A percentile compares a stretch with the other conserved stretches of the same genome.
Evolutionary conservation across 2,797 vertebrate species (phyloP).

Genomic region (Anas acuta): DNA sequence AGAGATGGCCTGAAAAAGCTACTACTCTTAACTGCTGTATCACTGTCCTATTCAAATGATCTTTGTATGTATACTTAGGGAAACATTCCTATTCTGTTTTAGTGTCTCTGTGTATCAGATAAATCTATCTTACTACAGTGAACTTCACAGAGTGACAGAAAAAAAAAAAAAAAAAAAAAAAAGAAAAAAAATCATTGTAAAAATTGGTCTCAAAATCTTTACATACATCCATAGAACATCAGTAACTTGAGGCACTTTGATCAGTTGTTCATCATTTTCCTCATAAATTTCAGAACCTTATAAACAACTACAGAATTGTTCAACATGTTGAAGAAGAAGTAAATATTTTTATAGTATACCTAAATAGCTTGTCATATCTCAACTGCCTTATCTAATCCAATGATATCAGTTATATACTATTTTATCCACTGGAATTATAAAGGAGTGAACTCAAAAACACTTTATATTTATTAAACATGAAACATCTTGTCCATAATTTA

Average conservation of each 20-base stretch:
- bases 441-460: neutral
- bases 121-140: neutral
- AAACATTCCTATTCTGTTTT: neutral
- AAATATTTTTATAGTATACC: neutral
- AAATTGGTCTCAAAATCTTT: neutral
- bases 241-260: neutral
- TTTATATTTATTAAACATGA: neutral
- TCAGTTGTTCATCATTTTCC: neutral
- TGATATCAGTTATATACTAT: neutral
- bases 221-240: neutral
- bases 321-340: neutral
- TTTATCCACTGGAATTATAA: neutral
- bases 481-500: neutral
- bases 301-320: neutral
- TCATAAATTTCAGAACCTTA: neutral
- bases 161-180: too few species aligned
- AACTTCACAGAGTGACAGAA: neutral
- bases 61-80: neutral
- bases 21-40: neutral
- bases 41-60: neutral
- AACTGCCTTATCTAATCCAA: neutral
- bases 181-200: neutral
- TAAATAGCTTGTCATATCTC: accelerated
- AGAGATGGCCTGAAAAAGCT: neutral
- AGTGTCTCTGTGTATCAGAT: neutral